Percentiles rank a stretch among this genome's conserved stretches.
These are phyloP conservation scores for Leptoteleia sp. DNA, from an alignment of 1,140 invertebrate species.

Conservation along the genomic window DNA sequence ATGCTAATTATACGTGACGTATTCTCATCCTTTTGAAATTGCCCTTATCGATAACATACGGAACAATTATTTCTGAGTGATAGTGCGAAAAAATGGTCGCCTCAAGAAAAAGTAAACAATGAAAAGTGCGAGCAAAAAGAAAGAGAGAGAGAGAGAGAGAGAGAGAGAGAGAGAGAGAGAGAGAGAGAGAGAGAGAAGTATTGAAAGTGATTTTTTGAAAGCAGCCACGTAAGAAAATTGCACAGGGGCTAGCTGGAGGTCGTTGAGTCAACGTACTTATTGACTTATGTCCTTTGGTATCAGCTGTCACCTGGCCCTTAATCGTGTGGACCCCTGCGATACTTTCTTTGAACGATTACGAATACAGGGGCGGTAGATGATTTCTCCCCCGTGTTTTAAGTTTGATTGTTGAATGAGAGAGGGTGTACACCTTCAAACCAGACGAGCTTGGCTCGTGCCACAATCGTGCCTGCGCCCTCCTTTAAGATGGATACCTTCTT, in stretches of 20 bases:
- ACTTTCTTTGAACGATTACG: constrained; percentile 60
- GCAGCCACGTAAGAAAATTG: constrained; percentile 61
- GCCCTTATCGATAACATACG: too few species aligned
- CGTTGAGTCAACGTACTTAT: constrained; percentile 74
- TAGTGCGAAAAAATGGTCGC: too few species aligned
- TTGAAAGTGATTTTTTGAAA: constrained; percentile 55
- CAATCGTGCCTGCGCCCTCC: constrained; percentile 18
- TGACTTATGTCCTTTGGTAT: constrained; percentile 76
- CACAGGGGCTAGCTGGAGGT: constrained; percentile 57
- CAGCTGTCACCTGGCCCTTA: constrained; percentile 77
- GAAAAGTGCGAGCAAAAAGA: too few species aligned
- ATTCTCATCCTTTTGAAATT: too few species aligned
- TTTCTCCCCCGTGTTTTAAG: constrained; percentile 69
- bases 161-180: constrained; percentile 3
- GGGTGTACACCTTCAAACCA: constrained; percentile 67
- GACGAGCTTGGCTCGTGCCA: constrained; percentile 57
- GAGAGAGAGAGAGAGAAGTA: constrained; percentile 22
- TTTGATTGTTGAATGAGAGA: constrained; percentile 67
- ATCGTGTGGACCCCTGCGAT: constrained; percentile 70
- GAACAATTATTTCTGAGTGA: too few species aligned
- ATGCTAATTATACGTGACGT: too few species aligned
- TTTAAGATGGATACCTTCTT: constrained; percentile 31
- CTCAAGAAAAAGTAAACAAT: too few species aligned
- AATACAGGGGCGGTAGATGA: constrained; percentile 60
- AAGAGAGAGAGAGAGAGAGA: not conserved